Evolutionary conservation across 2,113 vertebrate species (phyloP).

Genomic region (Galbula dea): DNA sequence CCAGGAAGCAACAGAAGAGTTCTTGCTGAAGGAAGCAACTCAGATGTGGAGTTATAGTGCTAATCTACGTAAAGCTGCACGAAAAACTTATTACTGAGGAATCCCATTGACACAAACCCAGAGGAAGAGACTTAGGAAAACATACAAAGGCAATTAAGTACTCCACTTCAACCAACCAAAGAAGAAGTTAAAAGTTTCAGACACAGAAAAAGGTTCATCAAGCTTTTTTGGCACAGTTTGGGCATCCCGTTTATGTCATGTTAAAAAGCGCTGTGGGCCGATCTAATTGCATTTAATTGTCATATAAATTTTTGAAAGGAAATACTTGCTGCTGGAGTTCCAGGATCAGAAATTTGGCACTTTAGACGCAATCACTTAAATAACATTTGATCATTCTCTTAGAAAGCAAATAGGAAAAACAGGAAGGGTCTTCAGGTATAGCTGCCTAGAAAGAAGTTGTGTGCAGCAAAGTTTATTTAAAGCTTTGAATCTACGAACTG

Average conservation of each 20-base stretch:
- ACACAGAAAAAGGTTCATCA: background rate
- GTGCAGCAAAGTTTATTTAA: background rate
- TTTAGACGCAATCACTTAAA: background rate
- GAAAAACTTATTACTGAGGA: background rate
- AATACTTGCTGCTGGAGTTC: background rate
- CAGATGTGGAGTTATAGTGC: background rate
- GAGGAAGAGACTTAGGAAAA: background rate
- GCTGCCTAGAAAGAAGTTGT: background rate
- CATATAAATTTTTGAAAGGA: constrained; percentile 22
- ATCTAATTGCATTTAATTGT: constrained; percentile 31
- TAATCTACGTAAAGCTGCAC: background rate
- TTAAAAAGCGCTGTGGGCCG: background rate
- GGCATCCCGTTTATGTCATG: background rate
- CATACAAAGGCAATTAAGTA: background rate
- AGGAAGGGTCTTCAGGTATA: background rate
- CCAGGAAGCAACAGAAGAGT: background rate
- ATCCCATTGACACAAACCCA: background rate
- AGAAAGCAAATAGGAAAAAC: background rate
- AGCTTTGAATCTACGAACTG: background rate
- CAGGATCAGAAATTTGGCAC: background rate
- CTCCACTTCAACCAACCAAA: background rate
- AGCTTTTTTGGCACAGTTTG: background rate
- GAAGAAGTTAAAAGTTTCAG: background rate
- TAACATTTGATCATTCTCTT: background rate
- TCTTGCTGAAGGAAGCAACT: background rate